phyloP scores from a whole-genome alignment of 2,113 vertebrate genomes.

The Noctilio leporinus region DNA sequence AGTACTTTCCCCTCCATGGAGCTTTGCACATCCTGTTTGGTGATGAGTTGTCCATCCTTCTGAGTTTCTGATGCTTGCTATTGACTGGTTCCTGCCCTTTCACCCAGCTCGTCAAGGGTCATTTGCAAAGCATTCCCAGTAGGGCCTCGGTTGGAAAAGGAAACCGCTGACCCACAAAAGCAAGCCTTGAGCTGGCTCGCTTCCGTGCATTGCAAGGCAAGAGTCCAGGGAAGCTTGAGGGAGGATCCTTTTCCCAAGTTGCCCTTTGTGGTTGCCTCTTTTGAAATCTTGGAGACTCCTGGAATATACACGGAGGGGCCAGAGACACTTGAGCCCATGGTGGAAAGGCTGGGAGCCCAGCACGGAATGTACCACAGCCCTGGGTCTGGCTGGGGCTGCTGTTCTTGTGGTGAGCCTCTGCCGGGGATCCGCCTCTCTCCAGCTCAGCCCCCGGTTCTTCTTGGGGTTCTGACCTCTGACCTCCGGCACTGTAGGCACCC shows the following conservation, averaged over 20 bases:
- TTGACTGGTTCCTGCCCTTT: neutral
- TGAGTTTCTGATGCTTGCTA: neutral
- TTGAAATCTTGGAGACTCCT: neutral
- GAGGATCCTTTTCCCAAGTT: neutral
- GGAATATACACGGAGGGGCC: neutral
- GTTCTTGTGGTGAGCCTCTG: neutral
- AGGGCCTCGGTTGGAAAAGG: neutral
- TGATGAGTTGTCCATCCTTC: neutral
- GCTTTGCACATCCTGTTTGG: neutral
- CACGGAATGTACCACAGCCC: fast-evolving
- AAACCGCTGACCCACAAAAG: neutral
- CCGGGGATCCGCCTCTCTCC: neutral
- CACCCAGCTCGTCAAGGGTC: neutral
- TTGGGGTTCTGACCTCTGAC: neutral
- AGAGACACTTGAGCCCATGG: neutral
- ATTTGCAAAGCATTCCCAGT: neutral
- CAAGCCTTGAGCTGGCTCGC: neutral
- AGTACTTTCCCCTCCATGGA: neutral
- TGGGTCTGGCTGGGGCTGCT: neutral
- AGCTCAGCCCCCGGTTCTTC: neutral
- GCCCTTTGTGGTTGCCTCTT: neutral
- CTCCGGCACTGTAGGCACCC: fast-evolving
- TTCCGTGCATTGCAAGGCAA: neutral
- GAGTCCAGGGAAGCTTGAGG: neutral
- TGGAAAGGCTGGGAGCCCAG: neutral